Evolutionary conservation across 1,140 invertebrate species (phyloP).

Genomic region (Hylaeus anthracinus): DNA sequence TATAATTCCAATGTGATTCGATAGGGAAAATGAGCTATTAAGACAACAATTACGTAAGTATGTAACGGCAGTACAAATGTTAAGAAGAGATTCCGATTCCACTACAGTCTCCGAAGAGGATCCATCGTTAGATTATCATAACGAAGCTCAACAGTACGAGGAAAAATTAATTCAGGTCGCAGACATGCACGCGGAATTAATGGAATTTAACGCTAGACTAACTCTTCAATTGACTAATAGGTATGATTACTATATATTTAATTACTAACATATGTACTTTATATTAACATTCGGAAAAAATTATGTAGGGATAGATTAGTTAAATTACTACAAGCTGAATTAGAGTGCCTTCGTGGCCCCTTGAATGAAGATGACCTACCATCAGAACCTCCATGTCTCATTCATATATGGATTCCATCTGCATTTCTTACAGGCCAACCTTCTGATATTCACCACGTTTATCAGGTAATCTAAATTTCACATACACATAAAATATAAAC

Average conservation of each 20-base stretch:
- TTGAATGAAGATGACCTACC: slow-evolving; percentile 80
- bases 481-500: neutral
- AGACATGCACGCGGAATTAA: slow-evolving; percentile 97
- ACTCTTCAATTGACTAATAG: slow-evolving; percentile 75
- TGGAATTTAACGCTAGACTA: slow-evolving; percentile 93
- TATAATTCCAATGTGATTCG: slow-evolving; percentile 53
- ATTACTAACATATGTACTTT: slow-evolving; percentile 36
- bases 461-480: slow-evolving; percentile 85
- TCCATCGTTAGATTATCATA: slow-evolving; percentile 82
- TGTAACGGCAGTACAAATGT: slow-evolving; percentile 93
- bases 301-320: slow-evolving; percentile 85
- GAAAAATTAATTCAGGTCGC: slow-evolving; percentile 95
- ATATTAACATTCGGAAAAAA: neutral
- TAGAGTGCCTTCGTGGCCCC: slow-evolving; percentile 87
- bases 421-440: slow-evolving; percentile 92
- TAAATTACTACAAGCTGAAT: slow-evolving; percentile 84
- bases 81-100: slow-evolving; percentile 84
- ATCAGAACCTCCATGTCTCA: slow-evolving; percentile 81
- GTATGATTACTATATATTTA: slow-evolving; percentile 69
- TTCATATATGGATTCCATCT: slow-evolving; percentile 95
- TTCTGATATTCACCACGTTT: slow-evolving; percentile 91
- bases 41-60: slow-evolving; percentile 95
- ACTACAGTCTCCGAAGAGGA: slow-evolving; percentile 74
- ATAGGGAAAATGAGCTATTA: slow-evolving; percentile 92
- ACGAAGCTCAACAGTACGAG: slow-evolving; percentile 92